Percentiles rank a stretch among this genome's conserved stretches.
Evolutionary conservation across 2,797 vertebrate species (phyloP).

Genomic region (Lateolabrax maculatus): DNA sequence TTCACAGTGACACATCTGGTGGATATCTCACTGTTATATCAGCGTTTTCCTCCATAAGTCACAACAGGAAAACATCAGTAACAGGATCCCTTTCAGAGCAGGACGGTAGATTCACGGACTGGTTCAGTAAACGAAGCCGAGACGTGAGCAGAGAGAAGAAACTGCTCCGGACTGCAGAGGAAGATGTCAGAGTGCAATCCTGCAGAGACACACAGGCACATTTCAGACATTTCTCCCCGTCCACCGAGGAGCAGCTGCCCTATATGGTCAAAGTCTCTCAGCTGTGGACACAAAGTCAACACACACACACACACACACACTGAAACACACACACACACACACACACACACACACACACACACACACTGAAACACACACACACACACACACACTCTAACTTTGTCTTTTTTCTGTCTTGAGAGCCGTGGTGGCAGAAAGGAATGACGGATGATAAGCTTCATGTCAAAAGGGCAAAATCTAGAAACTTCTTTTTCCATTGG

Average conservation of each 20-base stretch:
- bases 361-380: constrained; percentile 30
- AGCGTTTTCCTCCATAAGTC: not conserved
- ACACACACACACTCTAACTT: constrained; percentile 2
- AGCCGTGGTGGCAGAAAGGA: constrained; percentile 64
- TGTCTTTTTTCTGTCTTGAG: constrained; percentile 53
- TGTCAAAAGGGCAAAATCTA: constrained; percentile 42
- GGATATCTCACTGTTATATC: not conserved
- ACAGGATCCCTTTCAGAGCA: not conserved
- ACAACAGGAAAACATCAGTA: not conserved
- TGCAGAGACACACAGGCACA: constrained; percentile 63
- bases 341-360: constrained; percentile 2
- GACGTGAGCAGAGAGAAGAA: not conserved
- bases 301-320: constrained; percentile 25
- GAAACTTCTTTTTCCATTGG: constrained; percentile 33
- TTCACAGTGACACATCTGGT: not conserved
- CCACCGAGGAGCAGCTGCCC: constrained; percentile 73
- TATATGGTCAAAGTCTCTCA: constrained; percentile 83
- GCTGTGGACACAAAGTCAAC: constrained; percentile 69
- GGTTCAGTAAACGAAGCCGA: not conserved
- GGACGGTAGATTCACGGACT: not conserved
- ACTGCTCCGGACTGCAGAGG: constrained; percentile 19
- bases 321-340: constrained; percentile 21
- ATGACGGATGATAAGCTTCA: constrained; percentile 69
- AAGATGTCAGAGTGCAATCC: constrained; percentile 44
- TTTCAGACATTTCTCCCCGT: constrained; percentile 78